Evolutionary conservation across 2,888 invertebrate species (phyloP).

Genomic region (Chrysina gloriosa): DNA sequence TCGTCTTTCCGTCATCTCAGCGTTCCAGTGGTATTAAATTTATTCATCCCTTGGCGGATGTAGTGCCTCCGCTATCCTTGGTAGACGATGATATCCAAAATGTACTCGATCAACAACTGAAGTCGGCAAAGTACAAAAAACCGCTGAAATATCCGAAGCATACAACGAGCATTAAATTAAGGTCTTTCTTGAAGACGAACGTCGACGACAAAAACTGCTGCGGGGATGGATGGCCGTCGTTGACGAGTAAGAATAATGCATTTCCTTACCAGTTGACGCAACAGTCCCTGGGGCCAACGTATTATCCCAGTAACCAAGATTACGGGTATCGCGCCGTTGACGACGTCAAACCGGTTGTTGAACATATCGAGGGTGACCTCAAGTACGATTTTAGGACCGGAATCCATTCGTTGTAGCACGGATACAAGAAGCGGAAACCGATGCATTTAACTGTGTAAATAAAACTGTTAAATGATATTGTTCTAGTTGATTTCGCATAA

Average conservation of each 20-base stretch:
- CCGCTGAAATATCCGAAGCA: constrained; percentile 41
- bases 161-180: constrained; percentile 40
- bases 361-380: constrained; percentile 59
- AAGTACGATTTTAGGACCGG: constrained; percentile 63
- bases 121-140: constrained; percentile 35
- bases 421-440: constrained; percentile 1
- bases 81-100: constrained; percentile 1
- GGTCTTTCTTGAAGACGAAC: constrained; percentile 33
- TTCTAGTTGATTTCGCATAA: not conserved
- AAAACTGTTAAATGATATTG: not conserved
- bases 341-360: constrained; percentile 59
- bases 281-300: constrained; percentile 25
- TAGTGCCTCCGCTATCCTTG: not conserved
- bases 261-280: constrained; percentile 17
- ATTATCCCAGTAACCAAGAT: constrained; percentile 42
- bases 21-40: not conserved
- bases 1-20: constrained; percentile 9
- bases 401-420: constrained; percentile 54
- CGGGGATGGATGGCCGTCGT: constrained; percentile 40
- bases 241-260: constrained; percentile 12
- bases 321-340: constrained; percentile 35
- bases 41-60: constrained; percentile 24
- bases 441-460: not conserved
- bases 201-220: constrained; percentile 39
- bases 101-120: constrained; percentile 6